Conservation (phyloP, 2,888 invertebrate species). For the Cheilosia vulpina region DNA sequence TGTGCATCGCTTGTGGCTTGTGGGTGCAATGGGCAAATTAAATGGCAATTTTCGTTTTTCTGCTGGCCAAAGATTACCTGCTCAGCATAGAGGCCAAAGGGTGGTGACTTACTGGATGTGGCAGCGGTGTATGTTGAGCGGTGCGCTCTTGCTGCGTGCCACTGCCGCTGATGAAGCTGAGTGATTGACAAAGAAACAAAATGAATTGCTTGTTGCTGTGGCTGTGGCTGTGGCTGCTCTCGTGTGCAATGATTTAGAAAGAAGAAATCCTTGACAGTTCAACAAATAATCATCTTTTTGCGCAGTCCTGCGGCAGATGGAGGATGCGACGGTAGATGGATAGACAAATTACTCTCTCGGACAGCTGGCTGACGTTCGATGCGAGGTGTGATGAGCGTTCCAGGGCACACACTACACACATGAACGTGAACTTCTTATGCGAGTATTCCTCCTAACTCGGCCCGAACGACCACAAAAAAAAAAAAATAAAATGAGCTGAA, state of each 20-base stretch:
- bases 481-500: background rate
- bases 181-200: constrained; percentile 73
- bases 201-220: constrained; percentile 65
- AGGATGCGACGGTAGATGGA: constrained; percentile 56
- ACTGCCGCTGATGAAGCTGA: constrained; percentile 33
- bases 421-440: constrained; percentile 61
- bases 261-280: constrained; percentile 73
- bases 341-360: constrained; percentile 73
- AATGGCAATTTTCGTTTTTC: constrained; percentile 70
- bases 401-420: constrained; percentile 68
- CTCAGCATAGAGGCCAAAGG: constrained; percentile 61
- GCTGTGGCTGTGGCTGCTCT: background rate
- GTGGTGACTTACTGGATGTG: constrained; percentile 75
- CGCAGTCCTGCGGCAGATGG: constrained; percentile 40
- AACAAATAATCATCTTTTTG: constrained; percentile 74
- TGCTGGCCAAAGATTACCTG: constrained; percentile 67
- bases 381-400: constrained; percentile 73
- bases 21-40: constrained; percentile 72
- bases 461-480: constrained; percentile 61
- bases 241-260: constrained; percentile 55
- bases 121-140: constrained; percentile 36
- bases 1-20: constrained; percentile 41
- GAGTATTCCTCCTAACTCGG: constrained; percentile 65
- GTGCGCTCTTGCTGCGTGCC: constrained; percentile 44
- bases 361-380: constrained; percentile 75